A percentile compares a stretch with the other conserved stretches of the same genome.
Evolutionary conservation across 2,113 vertebrate species (phyloP).

Genomic region (Corythaeola cristata): DNA sequence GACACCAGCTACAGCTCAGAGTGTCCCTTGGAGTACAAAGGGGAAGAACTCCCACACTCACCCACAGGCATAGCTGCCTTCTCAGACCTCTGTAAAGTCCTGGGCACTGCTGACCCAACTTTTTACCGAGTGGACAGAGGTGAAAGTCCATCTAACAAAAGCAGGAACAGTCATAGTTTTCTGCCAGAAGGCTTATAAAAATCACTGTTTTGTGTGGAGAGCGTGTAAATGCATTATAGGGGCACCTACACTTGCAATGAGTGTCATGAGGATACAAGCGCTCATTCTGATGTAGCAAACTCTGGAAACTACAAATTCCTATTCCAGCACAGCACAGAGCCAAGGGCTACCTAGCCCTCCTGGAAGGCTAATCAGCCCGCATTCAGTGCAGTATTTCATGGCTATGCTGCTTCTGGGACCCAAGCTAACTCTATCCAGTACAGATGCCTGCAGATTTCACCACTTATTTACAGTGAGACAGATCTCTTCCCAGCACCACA

Average conservation of each 20-base stretch:
- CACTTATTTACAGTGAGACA: neutral
- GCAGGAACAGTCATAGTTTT: neutral
- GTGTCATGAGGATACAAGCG: neutral
- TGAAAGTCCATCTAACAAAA: neutral
- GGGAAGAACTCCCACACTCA: neutral
- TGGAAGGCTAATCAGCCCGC: neutral
- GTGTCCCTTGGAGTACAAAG: neutral
- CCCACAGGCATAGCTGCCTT: rapidly evolving
- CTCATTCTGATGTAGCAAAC: neutral
- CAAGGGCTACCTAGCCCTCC: neutral
- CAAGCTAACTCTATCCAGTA: neutral
- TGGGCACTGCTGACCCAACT: neutral
- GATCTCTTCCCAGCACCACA: neutral
- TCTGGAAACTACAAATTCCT: neutral
- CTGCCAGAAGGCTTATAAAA: neutral
- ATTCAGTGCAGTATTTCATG: neutral
- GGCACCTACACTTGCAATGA: neutral
- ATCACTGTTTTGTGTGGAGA: neutral
- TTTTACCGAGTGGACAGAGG: neutral
- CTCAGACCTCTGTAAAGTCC: neutral
- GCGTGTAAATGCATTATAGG: neutral
- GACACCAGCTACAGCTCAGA: neutral
- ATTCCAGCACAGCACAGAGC: neutral
- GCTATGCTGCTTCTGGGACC: neutral
- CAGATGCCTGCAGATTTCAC: neutral